Base-by-base conservation (phyloP, 2,797 vertebrate species). In the Poecilia velifera region DNA sequence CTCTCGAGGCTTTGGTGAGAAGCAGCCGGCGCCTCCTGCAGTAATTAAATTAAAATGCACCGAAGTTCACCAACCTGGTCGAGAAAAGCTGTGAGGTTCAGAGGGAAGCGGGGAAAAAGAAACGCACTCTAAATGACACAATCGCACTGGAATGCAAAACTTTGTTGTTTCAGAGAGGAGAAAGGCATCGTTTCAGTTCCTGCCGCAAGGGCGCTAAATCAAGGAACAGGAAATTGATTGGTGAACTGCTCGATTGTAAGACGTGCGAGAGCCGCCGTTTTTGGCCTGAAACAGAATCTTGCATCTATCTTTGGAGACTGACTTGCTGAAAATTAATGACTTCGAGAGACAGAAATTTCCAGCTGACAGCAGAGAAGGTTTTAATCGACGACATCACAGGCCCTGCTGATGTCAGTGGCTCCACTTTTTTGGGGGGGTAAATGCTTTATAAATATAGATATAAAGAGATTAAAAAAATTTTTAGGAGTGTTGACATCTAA, bases 171-270 rank as follows among this genome's bases (percentile, higher is more conserved):
- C 51, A 49, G 39, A 71, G 34, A 73, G 81, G 81, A 82, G n/a
- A 51, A 76, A 85, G 83, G 68, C 31, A 64, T 81, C 47, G 39
- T 57, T 83, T 55, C 28, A 80, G 76, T 81, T 46, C 36, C 78
- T 55, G 25, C 64, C 76, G 73, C 75, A 76, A 39, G 64, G 51
- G 34, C 36, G 55, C 68, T 79, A 22, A 72, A 76, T 34, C 14
- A 72, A 46, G 72, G 72, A 77, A 89, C 83, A 80, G 78, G 76
- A 82, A 75, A 80, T 31, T 74, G 88, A 92, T 92, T 89, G 82
- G 81, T 77, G 77, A 90, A 90, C 74, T 76, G 43, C 79, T 91
- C 79, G 90, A 92, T 91, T 94, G 91, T 89, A 84, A 89, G 77
- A 90, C 73, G 74, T 85, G 89, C 55, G 82, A 77, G 78, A 88